Evolutionary conservation across 2,888 invertebrate genomes (phyloP), one percentile per base, ranked within the genome.

Genomic region (Polietes domitor): DNA sequence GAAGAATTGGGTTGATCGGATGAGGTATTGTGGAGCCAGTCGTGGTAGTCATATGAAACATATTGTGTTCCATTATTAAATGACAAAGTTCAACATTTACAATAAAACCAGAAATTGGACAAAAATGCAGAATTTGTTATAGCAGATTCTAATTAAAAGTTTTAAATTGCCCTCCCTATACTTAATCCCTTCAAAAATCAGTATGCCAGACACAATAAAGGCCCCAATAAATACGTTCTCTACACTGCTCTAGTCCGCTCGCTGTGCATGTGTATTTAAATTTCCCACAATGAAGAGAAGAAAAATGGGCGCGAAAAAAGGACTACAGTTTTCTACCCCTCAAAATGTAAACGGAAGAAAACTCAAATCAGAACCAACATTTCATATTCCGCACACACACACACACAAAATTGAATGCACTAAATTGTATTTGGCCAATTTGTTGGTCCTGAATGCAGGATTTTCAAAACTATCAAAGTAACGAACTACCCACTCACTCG

Each of bases 261-360:
- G 5, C 1, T 17, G 1, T 63, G 58, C 26, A 37, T 68, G 43
- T 68, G 43, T 43, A 68, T 68, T 68, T 19, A 43, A 68, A 43
- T 43, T 43, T 68, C 68, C 24, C 68, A 15, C 68, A 43, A 21
- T 68, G 43, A 68, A 68, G 43, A 68, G 68, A 68, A 21, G 37
- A 41, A 68, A 84, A 81, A 81, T 75, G 65, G 72, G 81, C 78
- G 84, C 84, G 84, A 78, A 81, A 68, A 68, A 55, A 55, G 43
- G 53, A 55, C 28, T 28, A 50, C 19, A 32, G 0, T 50, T 53
- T 15, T 50, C 21, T 53, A 53, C 24, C 53, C 63, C 65, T 76
- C 37, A 41, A 10, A 37, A n/a, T n/a, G 47, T 24, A 21, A 43
- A 41, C 41, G 24, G 43, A 65, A 19, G 17, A 9, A 65, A 68